Conservation (phyloP, 1,140 invertebrate species). For the Sarcophaga bullata region DNA sequence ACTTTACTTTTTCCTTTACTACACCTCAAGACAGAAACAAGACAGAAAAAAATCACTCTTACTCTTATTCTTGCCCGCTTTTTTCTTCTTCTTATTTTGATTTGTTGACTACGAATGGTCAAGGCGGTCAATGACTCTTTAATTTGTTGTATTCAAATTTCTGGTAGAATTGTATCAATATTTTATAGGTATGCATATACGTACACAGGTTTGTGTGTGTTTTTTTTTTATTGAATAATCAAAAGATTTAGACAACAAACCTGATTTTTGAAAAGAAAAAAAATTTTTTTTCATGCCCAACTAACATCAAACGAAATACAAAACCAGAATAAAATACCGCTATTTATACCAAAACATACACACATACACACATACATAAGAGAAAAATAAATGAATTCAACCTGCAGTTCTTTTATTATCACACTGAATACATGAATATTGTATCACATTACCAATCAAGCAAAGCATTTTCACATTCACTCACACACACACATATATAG, state of each 20-base stretch:
- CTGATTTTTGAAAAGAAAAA: background rate
- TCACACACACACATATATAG: background rate
- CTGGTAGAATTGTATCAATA: too few species aligned
- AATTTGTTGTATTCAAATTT: background rate
- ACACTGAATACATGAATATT: background rate
- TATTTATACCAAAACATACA: too few species aligned
- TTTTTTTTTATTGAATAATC: background rate
- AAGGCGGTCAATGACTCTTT: slow-evolving; percentile 27
- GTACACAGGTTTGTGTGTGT: too few species aligned
- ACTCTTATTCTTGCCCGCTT: slow-evolving; percentile 24
- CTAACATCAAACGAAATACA: background rate
- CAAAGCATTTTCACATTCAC: slow-evolving; percentile 1
- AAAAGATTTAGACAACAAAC: slow-evolving; percentile 38
- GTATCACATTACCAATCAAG: background rate
- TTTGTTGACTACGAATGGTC: too few species aligned
- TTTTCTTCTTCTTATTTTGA: slow-evolving; percentile 8
- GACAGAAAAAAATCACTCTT: slow-evolving; percentile 28
- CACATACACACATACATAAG: too few species aligned
- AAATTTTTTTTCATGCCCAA: background rate
- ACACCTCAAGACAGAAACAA: too few species aligned
- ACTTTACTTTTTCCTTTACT: background rate
- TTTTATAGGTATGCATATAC: too few species aligned
- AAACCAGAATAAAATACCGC: too few species aligned
- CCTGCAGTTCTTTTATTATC: background rate
- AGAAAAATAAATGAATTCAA: background rate